These are phyloP conservation scores for Scaptomyza flava DNA, from an alignment of 2,888 invertebrate species.

Conservation along the genomic window DNA sequence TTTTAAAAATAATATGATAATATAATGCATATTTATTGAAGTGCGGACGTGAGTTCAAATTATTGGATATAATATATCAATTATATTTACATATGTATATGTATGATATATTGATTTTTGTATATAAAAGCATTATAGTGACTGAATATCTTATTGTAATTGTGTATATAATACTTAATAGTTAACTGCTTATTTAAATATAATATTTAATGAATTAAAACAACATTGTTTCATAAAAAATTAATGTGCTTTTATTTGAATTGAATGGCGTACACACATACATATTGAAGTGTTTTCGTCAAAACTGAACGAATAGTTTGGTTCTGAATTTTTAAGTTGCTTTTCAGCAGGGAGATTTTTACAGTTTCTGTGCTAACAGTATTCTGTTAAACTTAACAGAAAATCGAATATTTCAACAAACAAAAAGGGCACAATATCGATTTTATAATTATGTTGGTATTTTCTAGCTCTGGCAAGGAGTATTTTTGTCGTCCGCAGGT, in stretches of 20 bases:
- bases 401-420: too few relatives aligned
- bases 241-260: slow-evolving; percentile 20
- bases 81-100: slow-evolving; percentile 35
- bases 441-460: neutral
- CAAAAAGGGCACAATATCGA: neutral
- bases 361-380: neutral
- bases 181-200: slow-evolving; percentile 77
- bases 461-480: neutral
- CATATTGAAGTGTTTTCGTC: neutral
- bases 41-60: slow-evolving; percentile 57
- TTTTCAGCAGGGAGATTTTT: neutral
- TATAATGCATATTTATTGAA: slow-evolving; percentile 69
- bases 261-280: neutral
- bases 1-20: slow-evolving; percentile 51
- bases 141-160: slow-evolving; percentile 79
- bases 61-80: slow-evolving; percentile 50
- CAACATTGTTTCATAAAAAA: slow-evolving; percentile 72
- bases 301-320: neutral
- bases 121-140: slow-evolving; percentile 80
- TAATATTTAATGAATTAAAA: slow-evolving; percentile 79
- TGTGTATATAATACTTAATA: slow-evolving; percentile 79
- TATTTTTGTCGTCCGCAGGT: neutral
- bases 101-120: slow-evolving; percentile 48
- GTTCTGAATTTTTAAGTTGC: neutral
- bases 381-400: neutral